Percentiles rank a stretch among this genome's conserved stretches.
Evolutionary conservation across 1,140 invertebrate genomes (phyloP).

Genomic region (Daktulosphaira vitifoliae): DNA sequence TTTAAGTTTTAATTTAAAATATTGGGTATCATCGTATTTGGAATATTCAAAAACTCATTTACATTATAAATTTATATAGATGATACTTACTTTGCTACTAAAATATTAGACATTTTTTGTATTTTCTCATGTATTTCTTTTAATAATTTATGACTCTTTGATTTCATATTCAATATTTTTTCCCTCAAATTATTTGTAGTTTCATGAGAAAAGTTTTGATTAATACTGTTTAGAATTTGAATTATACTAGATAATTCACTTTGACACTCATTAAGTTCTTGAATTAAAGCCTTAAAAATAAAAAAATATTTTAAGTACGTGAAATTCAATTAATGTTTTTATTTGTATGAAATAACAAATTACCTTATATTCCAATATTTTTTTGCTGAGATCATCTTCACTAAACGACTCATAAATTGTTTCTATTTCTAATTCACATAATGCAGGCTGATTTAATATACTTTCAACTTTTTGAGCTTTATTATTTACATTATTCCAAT

Average conservation of each 20-base stretch:
- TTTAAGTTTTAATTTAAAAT: too few species aligned
- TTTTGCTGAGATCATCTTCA: slow-evolving; percentile 59
- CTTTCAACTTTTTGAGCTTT: slow-evolving; percentile 60
- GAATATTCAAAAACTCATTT: too few species aligned
- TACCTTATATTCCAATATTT: slow-evolving; percentile 57
- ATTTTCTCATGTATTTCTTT: slow-evolving; percentile 4
- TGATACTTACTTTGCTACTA: slow-evolving; percentile 3
- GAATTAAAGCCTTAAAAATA: slow-evolving; percentile 53
- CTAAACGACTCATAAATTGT: slow-evolving; percentile 52
- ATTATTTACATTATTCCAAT: slow-evolving; percentile 70
- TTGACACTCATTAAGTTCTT: slow-evolving; percentile 71
- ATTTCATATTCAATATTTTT: neutral
- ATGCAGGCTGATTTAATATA: slow-evolving; percentile 60
- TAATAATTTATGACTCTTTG: slow-evolving; percentile 13
- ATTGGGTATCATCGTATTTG: too few species aligned
- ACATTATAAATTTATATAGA: neutral
- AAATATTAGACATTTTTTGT: slow-evolving; percentile 15
- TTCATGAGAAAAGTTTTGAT: slow-evolving; percentile 64
- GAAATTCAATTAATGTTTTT: neutral
- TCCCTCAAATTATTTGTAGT: slow-evolving; percentile 46
- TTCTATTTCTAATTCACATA: slow-evolving; percentile 47
- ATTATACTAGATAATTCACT: slow-evolving; percentile 67
- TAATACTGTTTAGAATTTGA: slow-evolving; percentile 67
- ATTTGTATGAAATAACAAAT: neutral
- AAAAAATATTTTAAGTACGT: neutral